phyloP scores from a whole-genome alignment of 2,797 vertebrate genomes.

The Halcyon leucocephala region DNA sequence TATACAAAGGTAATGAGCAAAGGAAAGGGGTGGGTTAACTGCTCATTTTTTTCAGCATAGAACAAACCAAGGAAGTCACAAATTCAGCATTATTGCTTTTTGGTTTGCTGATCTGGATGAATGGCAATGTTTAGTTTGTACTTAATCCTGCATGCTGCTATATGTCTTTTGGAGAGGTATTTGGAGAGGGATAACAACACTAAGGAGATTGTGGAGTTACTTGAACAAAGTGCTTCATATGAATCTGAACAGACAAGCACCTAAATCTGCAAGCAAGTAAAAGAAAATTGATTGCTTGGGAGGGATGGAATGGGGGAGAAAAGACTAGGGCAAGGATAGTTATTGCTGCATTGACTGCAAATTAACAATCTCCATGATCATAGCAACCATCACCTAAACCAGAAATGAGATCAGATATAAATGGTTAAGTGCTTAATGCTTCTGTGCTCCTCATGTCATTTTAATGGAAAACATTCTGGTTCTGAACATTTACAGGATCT shows the following conservation, averaged over 20 bases:
- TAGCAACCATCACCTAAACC: rapidly evolving
- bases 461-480: background rate
- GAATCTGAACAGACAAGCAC: background rate
- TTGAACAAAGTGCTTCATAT: background rate
- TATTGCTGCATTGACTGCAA: background rate
- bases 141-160: background rate
- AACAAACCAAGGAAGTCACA: background rate
- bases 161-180: background rate
- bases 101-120: background rate
- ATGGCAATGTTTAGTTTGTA: background rate
- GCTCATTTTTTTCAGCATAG: background rate
- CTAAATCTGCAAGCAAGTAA: background rate
- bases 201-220: background rate
- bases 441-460: background rate
- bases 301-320: background rate
- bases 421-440: background rate
- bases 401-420: background rate
- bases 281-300: background rate
- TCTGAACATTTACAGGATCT: background rate
- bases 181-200: background rate
- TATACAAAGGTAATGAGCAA: background rate
- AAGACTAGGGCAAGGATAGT: background rate
- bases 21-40: background rate
- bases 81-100: background rate
- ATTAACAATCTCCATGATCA: background rate